Conservation (phyloP, 2,888 invertebrate species). For the Agrypnus murinus region DNA sequence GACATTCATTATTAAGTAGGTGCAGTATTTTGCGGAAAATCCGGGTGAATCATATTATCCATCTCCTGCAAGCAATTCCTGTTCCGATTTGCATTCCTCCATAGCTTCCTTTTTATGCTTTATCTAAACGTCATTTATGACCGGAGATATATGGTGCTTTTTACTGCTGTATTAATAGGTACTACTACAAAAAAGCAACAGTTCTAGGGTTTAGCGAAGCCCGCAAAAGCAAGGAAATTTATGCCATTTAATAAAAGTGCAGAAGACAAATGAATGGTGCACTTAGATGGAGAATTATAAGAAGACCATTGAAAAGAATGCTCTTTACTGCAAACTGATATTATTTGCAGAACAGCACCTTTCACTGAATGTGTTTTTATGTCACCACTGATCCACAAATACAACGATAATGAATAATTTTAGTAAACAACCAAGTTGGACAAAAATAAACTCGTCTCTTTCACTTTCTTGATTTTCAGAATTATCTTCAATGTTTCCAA, state of each 20-base stretch:
- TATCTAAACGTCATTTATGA: no score
- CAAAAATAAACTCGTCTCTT: no score
- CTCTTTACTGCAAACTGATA: background rate
- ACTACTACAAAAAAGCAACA: conserved; percentile 10
- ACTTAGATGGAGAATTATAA: no score
- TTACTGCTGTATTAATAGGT: conserved; percentile 32
- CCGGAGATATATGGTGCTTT: no score
- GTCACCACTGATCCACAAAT: background rate
- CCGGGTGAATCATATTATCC: conserved; percentile 54
- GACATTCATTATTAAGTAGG: conserved; percentile 46
- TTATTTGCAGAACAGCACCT: background rate
- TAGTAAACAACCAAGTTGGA: no score
- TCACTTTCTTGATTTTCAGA: no score
- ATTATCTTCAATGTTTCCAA: background rate
- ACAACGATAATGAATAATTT: no score
- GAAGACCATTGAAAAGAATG: background rate
- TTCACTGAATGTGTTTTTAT: background rate
- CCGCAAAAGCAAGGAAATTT: no score
- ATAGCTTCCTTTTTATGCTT: conserved; percentile 33
- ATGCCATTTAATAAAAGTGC: no score
- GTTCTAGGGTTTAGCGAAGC: conserved; percentile 15
- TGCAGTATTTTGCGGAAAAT: no score
- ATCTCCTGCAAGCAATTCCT: conserved; percentile 47
- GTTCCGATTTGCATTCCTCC: conserved; percentile 23
- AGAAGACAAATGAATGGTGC: no score